A percentile compares a stretch with the other conserved stretches of the same genome.
Conservation (phyloP, 2,888 invertebrate species). For the Isotomurus palustris region DNA sequence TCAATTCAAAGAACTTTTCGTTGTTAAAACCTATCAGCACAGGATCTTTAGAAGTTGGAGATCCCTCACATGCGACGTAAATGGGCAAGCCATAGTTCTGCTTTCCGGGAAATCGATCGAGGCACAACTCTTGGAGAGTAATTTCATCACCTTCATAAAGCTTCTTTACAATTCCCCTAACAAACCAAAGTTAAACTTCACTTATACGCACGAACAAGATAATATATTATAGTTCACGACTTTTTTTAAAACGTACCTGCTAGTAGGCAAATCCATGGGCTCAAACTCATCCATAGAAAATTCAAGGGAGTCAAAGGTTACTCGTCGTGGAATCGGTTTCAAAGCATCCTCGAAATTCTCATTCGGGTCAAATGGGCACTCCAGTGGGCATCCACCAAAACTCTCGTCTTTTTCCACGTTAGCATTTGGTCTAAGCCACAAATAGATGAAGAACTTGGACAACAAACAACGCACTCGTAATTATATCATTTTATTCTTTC, state of each 20-base stretch:
- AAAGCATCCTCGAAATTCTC: constrained; percentile 40
- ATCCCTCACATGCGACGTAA: constrained; percentile 31
- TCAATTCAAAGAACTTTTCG: constrained; percentile 24
- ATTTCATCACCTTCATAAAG: constrained; percentile 28
- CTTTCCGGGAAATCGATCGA: constrained; percentile 25
- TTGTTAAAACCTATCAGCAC: constrained; percentile 33
- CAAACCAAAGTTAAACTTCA: background rate
- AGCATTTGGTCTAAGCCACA: no score
- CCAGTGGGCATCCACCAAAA: constrained; percentile 38
- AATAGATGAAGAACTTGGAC: no score
- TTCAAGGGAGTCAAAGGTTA: constrained; percentile 26
- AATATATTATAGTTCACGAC: background rate
- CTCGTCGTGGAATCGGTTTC: constrained; percentile 8
- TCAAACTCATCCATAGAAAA: constrained; percentile 25
- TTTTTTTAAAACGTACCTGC: constrained; percentile 19
- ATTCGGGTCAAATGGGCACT: constrained; percentile 44
- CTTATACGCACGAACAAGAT: background rate
- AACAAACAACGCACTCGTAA: no score
- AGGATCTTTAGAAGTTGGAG: constrained; percentile 21
- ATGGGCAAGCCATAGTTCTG: constrained; percentile 19
- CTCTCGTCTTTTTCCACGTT: constrained; percentile 14
- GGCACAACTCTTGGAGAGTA: constrained; percentile 17
- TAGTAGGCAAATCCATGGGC: constrained; percentile 19
- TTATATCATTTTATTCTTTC: no score
- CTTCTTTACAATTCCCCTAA: constrained; percentile 24